Evolutionary conservation across 2,888 invertebrate species (phyloP), one percentile per base, ranked within the genome.

Genomic region (Chrysolina haemoptera): DNA sequence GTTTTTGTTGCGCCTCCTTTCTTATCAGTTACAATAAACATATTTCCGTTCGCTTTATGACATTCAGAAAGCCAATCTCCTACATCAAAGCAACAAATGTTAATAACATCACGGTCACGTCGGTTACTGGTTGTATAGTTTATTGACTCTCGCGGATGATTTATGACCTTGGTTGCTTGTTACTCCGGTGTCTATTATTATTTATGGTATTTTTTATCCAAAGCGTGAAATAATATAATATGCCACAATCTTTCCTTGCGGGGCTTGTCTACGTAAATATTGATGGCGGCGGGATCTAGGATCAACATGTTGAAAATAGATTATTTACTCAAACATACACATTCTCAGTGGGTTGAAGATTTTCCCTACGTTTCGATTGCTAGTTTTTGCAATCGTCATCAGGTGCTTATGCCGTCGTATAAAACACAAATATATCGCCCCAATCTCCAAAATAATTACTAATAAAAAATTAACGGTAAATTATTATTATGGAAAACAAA

Each of bases 111-210:
- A 35, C 35, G 59, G 35, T 59, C 59, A 59, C 59, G 14, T 27
- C 35, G 6, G 59, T 59, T 22, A 27, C 46, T 65, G 16, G 41
- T 43, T 14, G n/a, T n/a, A n/a, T n/a, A 27, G 65, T 46, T 65
- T 46, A 65, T 65, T 65, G 65, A 46, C 65, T 62, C 27, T 41
- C 20, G 65, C 22, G 43, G 11, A 22, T 65, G 65, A 48, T 65
- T 65, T 65, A 65, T 27, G 48, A 46, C 65, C 59, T 59, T 27
- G 35, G 16, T n/a, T n/a, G 59, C 59, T 35, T 59, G 59, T 22
- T 59, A 59, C 59, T 35, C n/a, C n/a, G 27, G 27, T 59, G 59
- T 22, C 59, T 53, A 20, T 53, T 27, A 16, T 59, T 59, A 59
- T 35, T 59, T 35, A 59, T 35, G n/a, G n/a, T 35, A 59, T 59